Evolutionary conservation across 2,113 vertebrate genomes (phyloP).

Genomic region (Zosterops borbonicus): DNA sequence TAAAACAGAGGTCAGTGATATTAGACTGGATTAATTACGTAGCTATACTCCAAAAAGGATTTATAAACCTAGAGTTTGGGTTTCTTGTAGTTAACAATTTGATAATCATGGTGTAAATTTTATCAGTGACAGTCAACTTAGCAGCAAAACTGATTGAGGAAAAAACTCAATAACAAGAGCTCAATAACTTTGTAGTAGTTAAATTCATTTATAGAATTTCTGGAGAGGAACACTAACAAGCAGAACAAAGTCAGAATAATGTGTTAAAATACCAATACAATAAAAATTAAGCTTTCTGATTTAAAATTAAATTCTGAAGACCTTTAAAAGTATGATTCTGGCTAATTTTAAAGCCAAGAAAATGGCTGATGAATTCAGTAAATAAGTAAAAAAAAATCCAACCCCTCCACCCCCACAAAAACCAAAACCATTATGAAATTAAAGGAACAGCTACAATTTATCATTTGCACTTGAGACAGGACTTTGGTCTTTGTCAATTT

Average conservation of each 20-base stretch:
- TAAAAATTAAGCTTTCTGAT: neutral
- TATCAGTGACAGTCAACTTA: neutral
- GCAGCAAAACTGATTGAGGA: neutral
- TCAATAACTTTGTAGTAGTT: neutral
- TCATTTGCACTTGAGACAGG: neutral
- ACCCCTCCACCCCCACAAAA: fast-evolving
- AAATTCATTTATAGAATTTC: neutral
- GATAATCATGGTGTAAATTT: neutral
- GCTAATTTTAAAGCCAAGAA: neutral
- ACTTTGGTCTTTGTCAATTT: neutral
- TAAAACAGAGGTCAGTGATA: neutral
- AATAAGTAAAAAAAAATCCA: neutral
- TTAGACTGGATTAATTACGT: neutral
- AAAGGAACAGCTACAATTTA: neutral
- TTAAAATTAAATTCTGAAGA: neutral
- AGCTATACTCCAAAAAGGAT: neutral
- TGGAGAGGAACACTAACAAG: neutral
- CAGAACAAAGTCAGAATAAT: neutral
- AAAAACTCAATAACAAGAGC: neutral
- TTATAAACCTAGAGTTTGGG: neutral
- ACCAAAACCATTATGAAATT: neutral
- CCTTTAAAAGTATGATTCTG: neutral
- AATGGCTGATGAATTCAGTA: neutral
- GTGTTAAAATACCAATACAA: neutral
- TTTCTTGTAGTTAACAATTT: neutral